Evolutionary conservation across 2,888 invertebrate genomes (phyloP).

Genomic region (Clivina fossor): DNA sequence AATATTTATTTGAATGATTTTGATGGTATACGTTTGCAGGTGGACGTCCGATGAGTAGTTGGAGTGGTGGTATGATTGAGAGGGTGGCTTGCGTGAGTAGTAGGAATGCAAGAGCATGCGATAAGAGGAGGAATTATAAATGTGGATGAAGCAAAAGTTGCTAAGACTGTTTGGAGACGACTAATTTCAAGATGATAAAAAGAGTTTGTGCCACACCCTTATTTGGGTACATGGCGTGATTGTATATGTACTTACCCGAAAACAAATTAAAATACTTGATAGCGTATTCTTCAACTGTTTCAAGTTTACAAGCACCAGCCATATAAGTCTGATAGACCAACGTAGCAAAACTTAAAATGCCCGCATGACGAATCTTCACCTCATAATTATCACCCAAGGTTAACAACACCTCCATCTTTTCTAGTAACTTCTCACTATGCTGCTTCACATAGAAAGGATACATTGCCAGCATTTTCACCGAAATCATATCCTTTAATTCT

Average conservation of each 20-base stretch:
- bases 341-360: constrained; percentile 69
- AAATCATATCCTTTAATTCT: constrained; percentile 65
- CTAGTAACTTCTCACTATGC: constrained; percentile 57
- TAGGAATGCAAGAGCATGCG: no score
- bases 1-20: no score
- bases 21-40: no score
- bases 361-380: constrained; percentile 65
- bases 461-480: constrained; percentile 66
- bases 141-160: no score
- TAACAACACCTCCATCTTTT: constrained; percentile 59
- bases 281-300: constrained; percentile 70
- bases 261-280: constrained; percentile 72
- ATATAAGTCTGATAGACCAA: constrained; percentile 65
- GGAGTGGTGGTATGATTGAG: no score
- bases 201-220: no score
- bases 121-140: no score
- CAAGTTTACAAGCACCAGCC: constrained; percentile 58
- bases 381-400: constrained; percentile 50
- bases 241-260: constrained; percentile 64
- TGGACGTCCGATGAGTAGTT: no score
- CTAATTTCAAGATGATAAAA: no score
- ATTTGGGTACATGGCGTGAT: no score
- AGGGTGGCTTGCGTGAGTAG: no score
- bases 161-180: no score
- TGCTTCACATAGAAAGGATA: constrained; percentile 71